Percentiles rank a stretch among this genome's conserved stretches.
Conservation (phyloP, 2,888 invertebrate species). For the Drosophila neotestacea region DNA sequence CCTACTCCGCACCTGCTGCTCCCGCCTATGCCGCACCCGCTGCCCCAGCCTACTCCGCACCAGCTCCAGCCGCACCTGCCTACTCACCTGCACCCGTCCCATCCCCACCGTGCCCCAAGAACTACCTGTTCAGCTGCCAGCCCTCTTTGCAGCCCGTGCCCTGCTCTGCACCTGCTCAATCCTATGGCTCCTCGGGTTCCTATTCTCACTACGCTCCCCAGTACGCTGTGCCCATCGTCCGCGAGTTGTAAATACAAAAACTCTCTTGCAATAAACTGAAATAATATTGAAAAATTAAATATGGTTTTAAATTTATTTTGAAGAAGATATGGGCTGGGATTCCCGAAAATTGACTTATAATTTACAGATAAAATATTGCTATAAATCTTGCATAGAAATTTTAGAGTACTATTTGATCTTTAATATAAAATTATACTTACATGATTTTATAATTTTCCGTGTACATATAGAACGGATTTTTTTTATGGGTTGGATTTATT, state of each 20-base stretch:
- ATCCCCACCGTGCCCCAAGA: conserved; percentile 80
- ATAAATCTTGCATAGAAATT: no score
- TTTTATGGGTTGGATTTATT: no score
- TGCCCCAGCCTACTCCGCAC: conserved; percentile 39
- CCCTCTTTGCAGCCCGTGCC: conserved; percentile 80
- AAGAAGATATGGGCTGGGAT: not conserved
- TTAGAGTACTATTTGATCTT: no score
- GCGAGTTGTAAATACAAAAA: conserved; percentile 59
- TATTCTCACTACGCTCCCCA: conserved; percentile 80
- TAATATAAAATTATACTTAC: no score
- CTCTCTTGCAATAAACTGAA: conserved; percentile 41
- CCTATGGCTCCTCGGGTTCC: conserved; percentile 74
- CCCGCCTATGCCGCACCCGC: conserved; percentile 60
- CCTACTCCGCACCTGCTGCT: conserved; percentile 23
- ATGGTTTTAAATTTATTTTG: not conserved
- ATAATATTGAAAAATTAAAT: conserved; percentile 5
- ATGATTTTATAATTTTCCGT: no score
- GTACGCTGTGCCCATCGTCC: conserved; percentile 73
- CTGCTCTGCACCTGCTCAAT: conserved; percentile 68
- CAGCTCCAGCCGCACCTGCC: conserved; percentile 22
- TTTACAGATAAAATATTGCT: no score
- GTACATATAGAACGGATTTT: no score
- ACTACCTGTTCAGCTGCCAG: conserved; percentile 82
- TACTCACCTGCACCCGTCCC: conserved; percentile 52
- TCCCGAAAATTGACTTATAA: not conserved